These are phyloP conservation scores for Phylloscopus trochiloides DNA, from an alignment of 2,113 vertebrate genomes.

Conservation along the genomic window DNA sequence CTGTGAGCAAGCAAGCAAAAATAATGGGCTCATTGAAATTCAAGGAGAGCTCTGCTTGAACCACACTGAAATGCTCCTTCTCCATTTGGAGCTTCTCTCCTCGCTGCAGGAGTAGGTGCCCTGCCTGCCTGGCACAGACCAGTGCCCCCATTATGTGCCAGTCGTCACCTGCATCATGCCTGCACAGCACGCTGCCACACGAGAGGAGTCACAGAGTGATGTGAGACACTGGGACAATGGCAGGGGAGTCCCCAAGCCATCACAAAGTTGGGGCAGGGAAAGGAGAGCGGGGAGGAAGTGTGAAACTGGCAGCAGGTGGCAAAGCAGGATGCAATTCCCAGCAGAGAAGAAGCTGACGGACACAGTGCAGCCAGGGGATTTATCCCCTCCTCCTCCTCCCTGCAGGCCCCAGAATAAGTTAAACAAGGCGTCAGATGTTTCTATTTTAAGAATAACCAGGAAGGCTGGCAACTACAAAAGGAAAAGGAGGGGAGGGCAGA, in stretches of 20 bases:
- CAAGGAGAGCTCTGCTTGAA: not conserved
- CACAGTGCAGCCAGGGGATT: not conserved
- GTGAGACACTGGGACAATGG: not conserved
- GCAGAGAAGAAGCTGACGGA: not conserved
- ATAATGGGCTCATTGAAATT: slow-evolving; percentile 10
- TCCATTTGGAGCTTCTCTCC: not conserved
- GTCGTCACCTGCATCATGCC: rapidly evolving
- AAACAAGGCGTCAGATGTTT: slow-evolving; percentile 27
- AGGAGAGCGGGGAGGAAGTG: not conserved
- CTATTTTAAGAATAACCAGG: slow-evolving; percentile 50
- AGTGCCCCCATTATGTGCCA: rapidly evolving
- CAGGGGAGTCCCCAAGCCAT: not conserved
- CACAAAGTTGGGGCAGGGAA: not conserved
- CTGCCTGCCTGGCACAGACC: rapidly evolving
- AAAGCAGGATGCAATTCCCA: not conserved
- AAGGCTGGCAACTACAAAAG: slow-evolving; percentile 55
- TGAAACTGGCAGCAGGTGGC: not conserved
- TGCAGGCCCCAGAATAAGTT: not conserved
- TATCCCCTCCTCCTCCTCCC: not conserved
- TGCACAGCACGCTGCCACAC: rapidly evolving
- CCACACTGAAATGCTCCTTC: not conserved
- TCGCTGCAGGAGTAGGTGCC: rapidly evolving
- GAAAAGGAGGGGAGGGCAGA: slow-evolving; percentile 32
- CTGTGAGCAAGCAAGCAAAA: not conserved
- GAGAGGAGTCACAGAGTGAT: not conserved